Evolutionary conservation across 2,113 vertebrate genomes (phyloP).

Genomic region (Camelus bactrianus): DNA sequence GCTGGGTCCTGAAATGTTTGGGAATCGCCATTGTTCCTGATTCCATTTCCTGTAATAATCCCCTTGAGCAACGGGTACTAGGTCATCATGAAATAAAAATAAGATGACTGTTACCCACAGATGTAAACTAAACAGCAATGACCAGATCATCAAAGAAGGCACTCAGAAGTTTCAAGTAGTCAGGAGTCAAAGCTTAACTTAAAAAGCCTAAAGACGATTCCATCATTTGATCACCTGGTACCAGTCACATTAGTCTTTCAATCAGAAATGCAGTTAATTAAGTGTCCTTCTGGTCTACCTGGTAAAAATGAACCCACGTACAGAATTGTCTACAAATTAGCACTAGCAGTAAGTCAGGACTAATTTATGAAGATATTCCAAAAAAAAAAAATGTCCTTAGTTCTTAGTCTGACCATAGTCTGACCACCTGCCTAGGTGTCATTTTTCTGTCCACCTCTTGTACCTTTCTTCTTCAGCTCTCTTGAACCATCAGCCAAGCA

Average conservation of each 20-base stretch:
- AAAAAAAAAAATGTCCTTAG: background rate
- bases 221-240: background rate
- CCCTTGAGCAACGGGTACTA: background rate
- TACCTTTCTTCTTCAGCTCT: background rate
- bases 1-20: background rate
- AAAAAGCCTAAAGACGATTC: background rate
- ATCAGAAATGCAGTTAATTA: background rate
- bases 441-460: background rate
- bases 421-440: rapidly evolving
- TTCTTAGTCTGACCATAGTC: background rate
- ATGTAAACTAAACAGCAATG: background rate
- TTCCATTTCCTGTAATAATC: background rate
- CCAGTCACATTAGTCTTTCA: background rate
- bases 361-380: background rate
- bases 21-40: background rate
- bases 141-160: background rate
- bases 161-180: background rate
- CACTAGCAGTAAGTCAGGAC: background rate
- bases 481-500: background rate
- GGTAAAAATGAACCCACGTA: background rate
- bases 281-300: background rate
- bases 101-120: background rate
- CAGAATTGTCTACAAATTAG: background rate
- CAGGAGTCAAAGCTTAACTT: background rate
- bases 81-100: background rate